These are phyloP conservation scores for Characodon lateralis DNA, from an alignment of 2,797 vertebrate genomes.

Conservation along the genomic window DNA sequence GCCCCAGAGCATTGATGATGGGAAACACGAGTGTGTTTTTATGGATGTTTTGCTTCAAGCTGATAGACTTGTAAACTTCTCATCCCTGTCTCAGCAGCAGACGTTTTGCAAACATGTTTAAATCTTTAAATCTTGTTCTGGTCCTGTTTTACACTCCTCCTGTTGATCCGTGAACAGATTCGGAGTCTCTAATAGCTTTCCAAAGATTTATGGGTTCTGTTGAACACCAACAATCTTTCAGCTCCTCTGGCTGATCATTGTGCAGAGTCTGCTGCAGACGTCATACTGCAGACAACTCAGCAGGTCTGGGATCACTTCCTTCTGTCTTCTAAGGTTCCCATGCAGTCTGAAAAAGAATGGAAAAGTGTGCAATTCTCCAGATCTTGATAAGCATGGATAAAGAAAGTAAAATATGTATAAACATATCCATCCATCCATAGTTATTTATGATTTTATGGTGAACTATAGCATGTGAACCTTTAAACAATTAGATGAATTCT, in stretches of 20 bases:
- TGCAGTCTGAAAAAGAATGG: background rate
- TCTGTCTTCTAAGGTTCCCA: background rate
- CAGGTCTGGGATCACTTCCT: slow-evolving; percentile 54
- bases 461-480: too few relatives aligned
- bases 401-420: background rate
- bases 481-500: too few relatives aligned
- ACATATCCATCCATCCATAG: background rate
- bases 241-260: background rate
- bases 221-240: background rate
- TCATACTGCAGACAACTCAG: slow-evolving; percentile 44
- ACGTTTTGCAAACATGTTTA: slow-evolving; percentile 3
- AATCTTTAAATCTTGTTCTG: slow-evolving; percentile 2
- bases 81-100: background rate
- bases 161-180: background rate
- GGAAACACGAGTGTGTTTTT: slow-evolving; percentile 64
- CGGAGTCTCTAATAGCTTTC: background rate
- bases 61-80: slow-evolving; percentile 21
- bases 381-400: background rate
- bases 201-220: background rate
- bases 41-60: slow-evolving; percentile 41
- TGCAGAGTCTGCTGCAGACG: slow-evolving; percentile 9
- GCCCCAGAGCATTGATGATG: slow-evolving; percentile 45
- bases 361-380: background rate
- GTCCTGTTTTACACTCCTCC: background rate
- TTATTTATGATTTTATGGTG: too few relatives aligned